phyloP scores from a whole-genome alignment of 2,113 vertebrate species.

The Corvus moneduloides region DNA sequence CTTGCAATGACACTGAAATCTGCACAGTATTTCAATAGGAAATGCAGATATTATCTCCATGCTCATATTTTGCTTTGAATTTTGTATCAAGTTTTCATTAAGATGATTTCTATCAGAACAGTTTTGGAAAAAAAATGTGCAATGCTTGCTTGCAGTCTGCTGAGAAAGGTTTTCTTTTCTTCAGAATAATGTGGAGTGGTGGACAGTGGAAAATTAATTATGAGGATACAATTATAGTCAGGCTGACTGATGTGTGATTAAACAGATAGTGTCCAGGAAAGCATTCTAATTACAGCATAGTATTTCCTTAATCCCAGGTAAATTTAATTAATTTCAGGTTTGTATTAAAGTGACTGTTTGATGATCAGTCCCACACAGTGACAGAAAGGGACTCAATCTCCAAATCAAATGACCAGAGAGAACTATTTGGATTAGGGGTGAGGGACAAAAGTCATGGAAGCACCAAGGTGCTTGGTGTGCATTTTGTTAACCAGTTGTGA shows the following conservation, averaged over 20 bases:
- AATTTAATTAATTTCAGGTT: not conserved
- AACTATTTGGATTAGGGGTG: not conserved
- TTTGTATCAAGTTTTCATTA: not conserved
- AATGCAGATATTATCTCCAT: no score
- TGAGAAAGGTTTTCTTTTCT: not conserved
- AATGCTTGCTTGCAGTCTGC: not conserved
- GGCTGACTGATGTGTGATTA: not conserved
- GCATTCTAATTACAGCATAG: not conserved
- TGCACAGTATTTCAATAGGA: not conserved
- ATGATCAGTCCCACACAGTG: not conserved
- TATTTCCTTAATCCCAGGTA: not conserved
- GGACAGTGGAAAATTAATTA: slow-evolving; percentile 14
- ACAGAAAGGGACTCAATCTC: not conserved
- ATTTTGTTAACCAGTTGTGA: not conserved
- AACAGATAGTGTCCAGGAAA: not conserved
- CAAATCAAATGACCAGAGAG: not conserved
- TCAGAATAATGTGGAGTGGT: not conserved
- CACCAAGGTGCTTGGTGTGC: not conserved
- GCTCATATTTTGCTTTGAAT: not conserved
- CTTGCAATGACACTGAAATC: not conserved
- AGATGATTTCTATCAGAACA: not conserved
- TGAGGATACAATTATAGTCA: not conserved
- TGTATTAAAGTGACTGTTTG: not conserved
- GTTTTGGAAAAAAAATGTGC: not conserved
- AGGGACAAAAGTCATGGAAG: not conserved